Conservation (phyloP, 2,113 vertebrate genomes). For the Chaetura pelagica region DNA sequence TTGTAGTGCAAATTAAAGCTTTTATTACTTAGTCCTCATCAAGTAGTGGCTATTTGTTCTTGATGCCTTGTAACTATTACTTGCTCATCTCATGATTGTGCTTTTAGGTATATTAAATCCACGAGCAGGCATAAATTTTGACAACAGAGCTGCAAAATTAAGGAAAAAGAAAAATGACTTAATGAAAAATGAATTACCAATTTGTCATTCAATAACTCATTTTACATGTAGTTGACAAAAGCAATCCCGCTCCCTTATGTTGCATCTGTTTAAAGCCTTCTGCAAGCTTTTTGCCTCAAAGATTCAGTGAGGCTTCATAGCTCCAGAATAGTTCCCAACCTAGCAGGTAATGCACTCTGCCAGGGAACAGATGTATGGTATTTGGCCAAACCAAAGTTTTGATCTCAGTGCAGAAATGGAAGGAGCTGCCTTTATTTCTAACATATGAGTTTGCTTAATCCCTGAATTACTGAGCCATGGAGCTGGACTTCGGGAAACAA, state of each 20-base stretch:
- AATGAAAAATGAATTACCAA: neutral
- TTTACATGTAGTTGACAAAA: neutral
- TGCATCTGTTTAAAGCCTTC: neutral
- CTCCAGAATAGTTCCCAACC: neutral
- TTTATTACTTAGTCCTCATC: neutral
- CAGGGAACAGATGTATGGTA: neutral
- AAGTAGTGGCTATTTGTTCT: neutral
- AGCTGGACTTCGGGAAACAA: neutral
- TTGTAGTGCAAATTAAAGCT: neutral
- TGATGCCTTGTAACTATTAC: neutral
- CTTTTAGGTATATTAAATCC: neutral
- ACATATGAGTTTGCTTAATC: neutral
- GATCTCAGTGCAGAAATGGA: neutral
- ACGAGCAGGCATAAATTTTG: neutral
- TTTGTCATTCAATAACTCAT: neutral
- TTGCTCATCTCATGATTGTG: neutral
- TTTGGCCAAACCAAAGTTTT: neutral
- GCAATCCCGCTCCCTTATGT: neutral
- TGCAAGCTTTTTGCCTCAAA: neutral
- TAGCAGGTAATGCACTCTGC: neutral
- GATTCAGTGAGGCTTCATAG: neutral
- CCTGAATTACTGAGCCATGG: rapidly evolving
- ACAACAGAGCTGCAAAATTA: neutral
- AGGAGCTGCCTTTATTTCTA: neutral
- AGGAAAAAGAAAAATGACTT: neutral